Percentiles rank a stretch among this genome's conserved stretches.
These are phyloP conservation scores for Pristionchus exspectatus DNA, from an alignment of 2,888 invertebrate species.

Conservation along the genomic window DNA sequence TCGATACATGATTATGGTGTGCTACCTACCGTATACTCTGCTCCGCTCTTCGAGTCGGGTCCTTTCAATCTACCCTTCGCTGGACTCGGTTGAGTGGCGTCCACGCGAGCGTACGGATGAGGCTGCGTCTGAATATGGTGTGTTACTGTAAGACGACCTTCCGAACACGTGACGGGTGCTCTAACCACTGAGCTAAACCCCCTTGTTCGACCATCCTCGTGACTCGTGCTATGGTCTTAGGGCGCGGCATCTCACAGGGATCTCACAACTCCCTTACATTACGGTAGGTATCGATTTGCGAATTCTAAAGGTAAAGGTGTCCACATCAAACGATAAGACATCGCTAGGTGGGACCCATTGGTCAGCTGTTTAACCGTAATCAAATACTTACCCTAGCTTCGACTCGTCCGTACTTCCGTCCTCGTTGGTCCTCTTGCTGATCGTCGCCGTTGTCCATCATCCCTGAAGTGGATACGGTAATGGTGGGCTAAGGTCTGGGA, in stretches of 20 bases:
- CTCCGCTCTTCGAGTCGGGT: constrained; percentile 29
- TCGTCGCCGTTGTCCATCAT: constrained; percentile 12
- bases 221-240: no score
- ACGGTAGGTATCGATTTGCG: background rate
- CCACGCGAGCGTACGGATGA: constrained; percentile 1
- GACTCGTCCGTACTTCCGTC: constrained; percentile 25
- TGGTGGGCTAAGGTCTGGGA: no score
- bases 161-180: no score
- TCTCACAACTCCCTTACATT: no score
- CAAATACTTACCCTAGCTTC: background rate
- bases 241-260: no score
- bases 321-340: no score
- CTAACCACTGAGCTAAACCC: no score
- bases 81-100: background rate
- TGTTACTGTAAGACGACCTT: no score
- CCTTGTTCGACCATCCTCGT: no score
- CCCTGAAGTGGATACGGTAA: background rate
- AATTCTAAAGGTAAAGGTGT: background rate
- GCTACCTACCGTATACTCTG: constrained; percentile 8
- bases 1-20: background rate
- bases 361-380: background rate
- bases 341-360: no score
- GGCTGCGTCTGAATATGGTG: background rate
- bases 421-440: constrained; percentile 5
- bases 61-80: constrained; percentile 32